phyloP scores from a whole-genome alignment of 2,888 invertebrate species.

The Aphrophora alni region DNA sequence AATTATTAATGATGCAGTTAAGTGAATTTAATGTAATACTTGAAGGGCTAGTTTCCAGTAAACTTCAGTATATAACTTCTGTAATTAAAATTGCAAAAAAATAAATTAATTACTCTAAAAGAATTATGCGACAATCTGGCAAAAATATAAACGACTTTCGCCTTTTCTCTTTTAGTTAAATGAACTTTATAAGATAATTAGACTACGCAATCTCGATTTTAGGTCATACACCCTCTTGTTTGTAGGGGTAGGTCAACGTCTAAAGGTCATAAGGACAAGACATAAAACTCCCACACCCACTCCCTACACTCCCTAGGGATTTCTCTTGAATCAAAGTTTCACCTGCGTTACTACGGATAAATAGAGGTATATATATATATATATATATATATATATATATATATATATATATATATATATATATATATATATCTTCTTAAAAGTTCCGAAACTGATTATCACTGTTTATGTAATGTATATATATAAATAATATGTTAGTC shows the following conservation, averaged over 20 bases:
- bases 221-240: background rate
- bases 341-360: background rate
- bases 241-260: conserved; percentile 6
- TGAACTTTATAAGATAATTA: background rate
- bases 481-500: no score
- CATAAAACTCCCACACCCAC: background rate
- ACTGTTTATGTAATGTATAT: no score
- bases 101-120: background rate
- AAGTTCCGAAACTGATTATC: no score
- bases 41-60: background rate
- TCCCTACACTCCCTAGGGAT: background rate
- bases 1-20: no score
- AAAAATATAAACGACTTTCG: background rate
- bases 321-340: background rate
- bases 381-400: no score
- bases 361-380: no score
- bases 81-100: background rate
- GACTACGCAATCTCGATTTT: background rate
- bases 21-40: background rate
- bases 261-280: background rate
- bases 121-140: background rate
- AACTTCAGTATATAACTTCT: background rate
- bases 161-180: background rate
- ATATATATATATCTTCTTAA: no score
- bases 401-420: no score